Evolutionary conservation across 2,888 invertebrate species (phyloP), one percentile per base, ranked within the genome.

Genomic region (Cephus spinipes): DNA sequence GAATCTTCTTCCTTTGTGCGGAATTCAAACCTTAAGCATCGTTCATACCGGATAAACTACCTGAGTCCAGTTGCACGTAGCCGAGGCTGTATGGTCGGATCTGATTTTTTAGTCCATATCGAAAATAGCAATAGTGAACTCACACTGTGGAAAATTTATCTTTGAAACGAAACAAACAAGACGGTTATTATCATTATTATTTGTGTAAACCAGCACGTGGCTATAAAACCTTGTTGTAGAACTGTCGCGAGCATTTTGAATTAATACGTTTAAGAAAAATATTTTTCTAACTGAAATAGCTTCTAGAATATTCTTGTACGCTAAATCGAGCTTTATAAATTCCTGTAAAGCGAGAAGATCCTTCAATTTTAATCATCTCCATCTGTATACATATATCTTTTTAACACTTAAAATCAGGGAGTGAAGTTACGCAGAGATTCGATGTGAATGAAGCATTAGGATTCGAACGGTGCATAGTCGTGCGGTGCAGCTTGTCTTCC

Each of bases 1-100:
- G 23, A 55, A 55, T 23, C 55, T 82, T 85, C 85, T 85, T 85
- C 83, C 85, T 87, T 87, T 86, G 84, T 85, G 81, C 80, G 83
- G 82, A 86, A 84, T 85, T 85, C 80, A 82, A 23, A 55, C 81
- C 78, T 87, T 85, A 87, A 82, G 87, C 77, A 30, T 23, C 71
- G 32, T 80, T 79, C 86, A 86, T 85, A 85, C 69, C 76, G 83
- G 23, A 35, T 55, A 68, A 31, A 30, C 23, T 36, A 74, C 30
- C 32, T 30, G 33, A 74, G 30, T 30, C 74, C 34, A 74, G 35
- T 74, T 15, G 12, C 15, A 34, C 55, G 55, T 55, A 55, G 55
- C 9, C 23, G 23, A 55, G 55, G 55, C 23, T 55, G 23, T 6
- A 9, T 55, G 4, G 55, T 55, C 9, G 55, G 55, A 55, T 9